Base-by-base conservation (phyloP, 2,113 vertebrate genomes). In the Rhinolophus ferrumequinum region DNA sequence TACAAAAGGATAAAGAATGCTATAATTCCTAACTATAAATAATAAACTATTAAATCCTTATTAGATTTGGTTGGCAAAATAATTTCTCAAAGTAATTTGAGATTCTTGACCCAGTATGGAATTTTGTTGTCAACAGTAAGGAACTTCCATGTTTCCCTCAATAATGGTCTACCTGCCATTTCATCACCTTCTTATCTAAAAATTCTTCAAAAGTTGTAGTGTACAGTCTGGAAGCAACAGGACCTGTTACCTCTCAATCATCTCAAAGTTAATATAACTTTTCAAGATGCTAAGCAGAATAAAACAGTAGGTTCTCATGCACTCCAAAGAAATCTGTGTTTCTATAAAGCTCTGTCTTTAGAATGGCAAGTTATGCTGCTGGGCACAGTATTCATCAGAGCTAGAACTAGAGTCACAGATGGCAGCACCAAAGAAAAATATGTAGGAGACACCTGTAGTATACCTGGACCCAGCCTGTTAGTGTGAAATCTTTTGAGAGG, bases 31-130 rank as follows among this genome's bases (percentile, higher is more conserved):
- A 92, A 83, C 47, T 88, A 87, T 35, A 60, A 62, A 88, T n/a
- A 69, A 64, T 24, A 82, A 87, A 52, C 30, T 44, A 72, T 83
- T n/a, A 88, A 88, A 90, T 67, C n/a, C 38, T 92, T 60, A 35
- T 66, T 66, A 80, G 38, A 88, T 19, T 62, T 41, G 11, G 62
- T 24, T 90, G 56, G 70, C 33, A 89, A 89, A 93, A n/a, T 67
- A 92, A 52, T 60, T 83, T 50, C 67, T 92, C 60, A 92, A 88
- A 96, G 54, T 38, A 86, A 62, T 30, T 41, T n/a, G 41, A 93
- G 52, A 88, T 64, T 88, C 62, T 41, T 66, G 38, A 66, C 21
- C 13, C 6, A 6, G 41, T 62, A 72, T 12, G 62, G 60, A 84
- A 81, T 70, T 62, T 54, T 62, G 28, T 73, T 88, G n/a, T 30